Percentiles rank a stretch among this genome's conserved stretches.
Conservation (phyloP, 2,797 vertebrate genomes). For the Percopsis omiscomaycus region DNA sequence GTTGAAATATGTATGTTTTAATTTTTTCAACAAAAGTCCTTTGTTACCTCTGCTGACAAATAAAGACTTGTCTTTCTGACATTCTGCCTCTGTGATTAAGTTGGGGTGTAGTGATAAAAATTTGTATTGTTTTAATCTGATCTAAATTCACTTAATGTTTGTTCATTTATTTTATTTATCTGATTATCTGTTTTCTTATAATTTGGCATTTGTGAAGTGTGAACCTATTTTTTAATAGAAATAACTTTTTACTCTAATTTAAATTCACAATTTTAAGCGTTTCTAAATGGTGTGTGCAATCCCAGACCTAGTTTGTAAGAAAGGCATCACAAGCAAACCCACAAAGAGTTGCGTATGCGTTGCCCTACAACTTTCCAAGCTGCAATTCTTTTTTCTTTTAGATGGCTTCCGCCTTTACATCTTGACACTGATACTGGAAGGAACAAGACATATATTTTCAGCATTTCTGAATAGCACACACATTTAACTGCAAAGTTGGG, state of each 20-base stretch:
- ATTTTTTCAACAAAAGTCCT: constrained; percentile 60
- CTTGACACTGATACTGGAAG: constrained; percentile 28
- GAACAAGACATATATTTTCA: constrained; percentile 19
- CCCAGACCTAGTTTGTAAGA: constrained; percentile 22
- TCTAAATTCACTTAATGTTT: neutral
- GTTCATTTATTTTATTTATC: neutral
- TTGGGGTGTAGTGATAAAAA: neutral
- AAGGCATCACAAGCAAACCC: constrained; percentile 36
- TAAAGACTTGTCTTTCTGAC: constrained; percentile 75
- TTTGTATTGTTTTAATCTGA: no score
- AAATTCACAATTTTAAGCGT: neutral
- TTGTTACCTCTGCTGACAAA: constrained; percentile 80
- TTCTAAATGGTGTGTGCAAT: neutral
- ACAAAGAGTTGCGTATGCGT: constrained; percentile 42
- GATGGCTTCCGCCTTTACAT: constrained; percentile 49
- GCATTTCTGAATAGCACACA: constrained; percentile 6
- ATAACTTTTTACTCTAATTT: neutral
- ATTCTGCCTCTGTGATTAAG: constrained; percentile 22
- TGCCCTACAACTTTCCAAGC: constrained; percentile 41
- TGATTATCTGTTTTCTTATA: no score
- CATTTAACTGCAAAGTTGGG: constrained; percentile 24
- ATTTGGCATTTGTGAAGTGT: no score
- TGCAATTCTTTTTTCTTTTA: constrained; percentile 32
- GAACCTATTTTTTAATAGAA: neutral
- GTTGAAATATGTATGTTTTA: constrained; percentile 50